Conservation (phyloP, 2,888 invertebrate genomes). For the Thalpophila matura region DNA sequence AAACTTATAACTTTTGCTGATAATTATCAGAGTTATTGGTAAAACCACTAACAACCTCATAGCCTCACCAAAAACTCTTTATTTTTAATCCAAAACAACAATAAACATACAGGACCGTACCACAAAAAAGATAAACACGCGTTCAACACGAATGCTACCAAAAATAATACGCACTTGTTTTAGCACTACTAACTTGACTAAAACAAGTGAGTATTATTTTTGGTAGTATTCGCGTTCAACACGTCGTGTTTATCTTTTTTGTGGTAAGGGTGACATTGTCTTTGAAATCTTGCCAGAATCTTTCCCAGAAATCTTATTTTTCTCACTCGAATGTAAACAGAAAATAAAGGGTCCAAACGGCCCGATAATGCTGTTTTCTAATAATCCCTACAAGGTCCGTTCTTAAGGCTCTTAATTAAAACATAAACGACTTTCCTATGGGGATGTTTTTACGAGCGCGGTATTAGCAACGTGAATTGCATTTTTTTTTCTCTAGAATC, state of each 20-base stretch:
- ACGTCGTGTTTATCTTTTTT: too few species aligned
- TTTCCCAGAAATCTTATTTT: constrained; percentile 27
- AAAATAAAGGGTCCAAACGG: constrained; percentile 67
- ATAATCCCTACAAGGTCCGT: constrained; percentile 74
- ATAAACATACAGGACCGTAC: background rate
- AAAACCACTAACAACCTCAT: too few species aligned
- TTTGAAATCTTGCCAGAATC: constrained; percentile 14
- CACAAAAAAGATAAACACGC: too few species aligned
- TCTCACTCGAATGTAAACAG: constrained; percentile 48
- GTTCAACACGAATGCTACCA: too few species aligned
- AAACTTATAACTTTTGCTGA: too few species aligned
- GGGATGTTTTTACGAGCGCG: constrained; percentile 64
- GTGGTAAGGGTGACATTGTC: constrained; percentile 35
- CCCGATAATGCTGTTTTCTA: constrained; percentile 74
- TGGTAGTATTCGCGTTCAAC: too few species aligned
- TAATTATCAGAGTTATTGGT: too few species aligned
- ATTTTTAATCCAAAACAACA: constrained; percentile 14
- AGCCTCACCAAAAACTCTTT: constrained; percentile 6
- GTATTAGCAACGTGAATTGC: constrained; percentile 69
- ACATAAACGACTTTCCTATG: constrained; percentile 82
- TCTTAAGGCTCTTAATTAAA: constrained; percentile 81
- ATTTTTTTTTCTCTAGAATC: constrained; percentile 59
- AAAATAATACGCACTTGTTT: too few species aligned
- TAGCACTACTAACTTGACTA: too few species aligned
- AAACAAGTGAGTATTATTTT: too few species aligned